These are phyloP conservation scores for Andinoacara biseriatus DNA, from an alignment of 2,113 vertebrate genomes.

Conservation along the genomic window DNA sequence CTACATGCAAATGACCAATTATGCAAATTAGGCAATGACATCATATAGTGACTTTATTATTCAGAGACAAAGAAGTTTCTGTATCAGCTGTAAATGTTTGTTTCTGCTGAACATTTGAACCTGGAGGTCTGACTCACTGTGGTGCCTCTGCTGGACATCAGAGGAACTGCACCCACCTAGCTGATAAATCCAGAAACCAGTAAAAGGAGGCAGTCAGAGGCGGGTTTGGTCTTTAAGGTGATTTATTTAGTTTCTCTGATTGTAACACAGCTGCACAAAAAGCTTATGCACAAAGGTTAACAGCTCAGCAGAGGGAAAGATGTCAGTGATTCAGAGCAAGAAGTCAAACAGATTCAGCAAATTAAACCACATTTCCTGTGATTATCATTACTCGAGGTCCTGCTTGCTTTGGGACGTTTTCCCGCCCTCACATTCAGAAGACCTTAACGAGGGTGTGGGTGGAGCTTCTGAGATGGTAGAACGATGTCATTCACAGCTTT, in stretches of 20 bases:
- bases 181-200: not conserved
- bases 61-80: no score
- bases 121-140: not conserved
- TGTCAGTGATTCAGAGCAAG: not conserved
- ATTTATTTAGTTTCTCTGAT: not conserved
- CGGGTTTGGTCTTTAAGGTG: not conserved
- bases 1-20: no score
- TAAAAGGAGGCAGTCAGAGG: not conserved
- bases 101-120: not conserved
- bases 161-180: not conserved
- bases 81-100: no score
- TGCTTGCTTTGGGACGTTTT: not conserved
- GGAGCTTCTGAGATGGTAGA: not conserved
- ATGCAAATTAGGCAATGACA: no score
- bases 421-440: not conserved
- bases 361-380: not conserved
- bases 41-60: no score
- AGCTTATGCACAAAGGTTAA: not conserved
- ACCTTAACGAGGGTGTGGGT: not conserved
- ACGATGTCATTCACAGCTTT: no score
- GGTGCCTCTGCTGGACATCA: not conserved
- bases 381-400: not conserved
- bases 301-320: not conserved
- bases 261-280: slow-evolving; percentile 1
- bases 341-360: not conserved